A percentile compares a stretch with the other conserved stretches of the same genome.
These are phyloP conservation scores for Porites rus DNA, from an alignment of 92 coral and sea anemone species.

Conservation along the genomic window DNA sequence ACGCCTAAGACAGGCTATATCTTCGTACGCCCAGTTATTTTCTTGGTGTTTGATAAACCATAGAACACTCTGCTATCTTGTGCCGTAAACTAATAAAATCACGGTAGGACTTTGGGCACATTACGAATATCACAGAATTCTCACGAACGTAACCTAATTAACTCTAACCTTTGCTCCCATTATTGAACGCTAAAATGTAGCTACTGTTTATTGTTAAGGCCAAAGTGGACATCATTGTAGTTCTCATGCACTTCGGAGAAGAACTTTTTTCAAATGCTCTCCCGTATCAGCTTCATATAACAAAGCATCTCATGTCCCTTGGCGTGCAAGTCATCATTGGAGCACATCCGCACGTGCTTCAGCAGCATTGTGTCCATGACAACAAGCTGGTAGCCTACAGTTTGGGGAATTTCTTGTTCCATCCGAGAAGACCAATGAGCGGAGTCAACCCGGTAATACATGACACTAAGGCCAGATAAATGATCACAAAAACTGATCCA, in stretches of 20 bases:
- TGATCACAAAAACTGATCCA: no score
- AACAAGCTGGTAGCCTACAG: conserved; percentile 61
- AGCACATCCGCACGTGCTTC: conserved; percentile 68
- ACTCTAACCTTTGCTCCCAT: no score
- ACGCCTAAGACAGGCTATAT: no score
- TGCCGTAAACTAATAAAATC: no score
- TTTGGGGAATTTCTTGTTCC: conserved; percentile 68
- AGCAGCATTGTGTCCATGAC: conserved; percentile 54
- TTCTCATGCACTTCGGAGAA: conserved; percentile 78
- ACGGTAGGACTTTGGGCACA: no score
- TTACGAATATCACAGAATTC: no score
- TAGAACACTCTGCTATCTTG: no score
- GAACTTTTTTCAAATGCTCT: conserved; percentile 27
- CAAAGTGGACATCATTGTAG: conserved; percentile 65
- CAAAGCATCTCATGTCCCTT: conserved; percentile 47
- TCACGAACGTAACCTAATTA: no score
- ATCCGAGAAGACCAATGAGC: conserved; percentile 9
- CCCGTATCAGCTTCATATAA: conserved; percentile 40
- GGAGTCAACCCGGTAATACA: conserved; percentile 25
- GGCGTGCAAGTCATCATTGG: conserved; percentile 79
- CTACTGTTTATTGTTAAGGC: not conserved
- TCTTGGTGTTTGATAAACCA: no score
- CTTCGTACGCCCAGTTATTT: no score
- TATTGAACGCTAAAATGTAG: no score
- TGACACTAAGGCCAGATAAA: no score